Evolutionary conservation across 2,113 vertebrate species (phyloP).

Genomic region (Tapirus terrestris): DNA sequence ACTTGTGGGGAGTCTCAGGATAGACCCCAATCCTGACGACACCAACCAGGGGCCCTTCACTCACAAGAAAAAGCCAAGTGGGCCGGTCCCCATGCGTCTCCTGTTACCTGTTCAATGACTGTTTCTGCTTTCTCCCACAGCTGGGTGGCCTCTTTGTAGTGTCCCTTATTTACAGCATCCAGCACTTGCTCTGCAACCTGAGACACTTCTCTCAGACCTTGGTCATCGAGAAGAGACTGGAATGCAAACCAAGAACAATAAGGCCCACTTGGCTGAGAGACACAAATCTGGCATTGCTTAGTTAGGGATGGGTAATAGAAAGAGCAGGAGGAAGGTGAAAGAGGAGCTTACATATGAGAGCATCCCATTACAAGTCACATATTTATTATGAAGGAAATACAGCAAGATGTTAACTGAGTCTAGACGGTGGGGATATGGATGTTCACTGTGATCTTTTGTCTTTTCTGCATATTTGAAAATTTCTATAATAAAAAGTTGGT

Average conservation of each 20-base stretch:
- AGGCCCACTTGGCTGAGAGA: neutral
- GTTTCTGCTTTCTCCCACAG: conserved; percentile 92
- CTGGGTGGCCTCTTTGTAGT: conserved; percentile 90
- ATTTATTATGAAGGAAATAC: neutral
- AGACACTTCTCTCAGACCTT: conserved; percentile 91
- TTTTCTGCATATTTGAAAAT: neutral
- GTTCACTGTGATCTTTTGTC: neutral
- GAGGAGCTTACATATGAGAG: neutral
- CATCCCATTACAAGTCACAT: neutral
- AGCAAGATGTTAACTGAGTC: neutral
- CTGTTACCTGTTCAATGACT: conserved; percentile 91
- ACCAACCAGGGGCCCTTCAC: neutral
- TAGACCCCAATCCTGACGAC: neutral
- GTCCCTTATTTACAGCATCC: conserved; percentile 87
- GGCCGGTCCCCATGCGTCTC: accelerated
- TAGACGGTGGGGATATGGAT: neutral
- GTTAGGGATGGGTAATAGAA: neutral
- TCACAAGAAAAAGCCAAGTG: neutral
- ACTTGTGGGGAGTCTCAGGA: neutral
- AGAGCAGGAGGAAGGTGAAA: neutral
- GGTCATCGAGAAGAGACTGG: conserved; percentile 96
- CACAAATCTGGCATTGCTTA: neutral
- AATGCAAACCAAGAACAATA: conserved; percentile 59
- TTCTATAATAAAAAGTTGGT: neutral
- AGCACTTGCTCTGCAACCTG: conserved; percentile 89